Evolutionary conservation across 2,888 invertebrate species (phyloP), one percentile per base, ranked within the genome.

Genomic region (Sminthurides aquaticus): DNA sequence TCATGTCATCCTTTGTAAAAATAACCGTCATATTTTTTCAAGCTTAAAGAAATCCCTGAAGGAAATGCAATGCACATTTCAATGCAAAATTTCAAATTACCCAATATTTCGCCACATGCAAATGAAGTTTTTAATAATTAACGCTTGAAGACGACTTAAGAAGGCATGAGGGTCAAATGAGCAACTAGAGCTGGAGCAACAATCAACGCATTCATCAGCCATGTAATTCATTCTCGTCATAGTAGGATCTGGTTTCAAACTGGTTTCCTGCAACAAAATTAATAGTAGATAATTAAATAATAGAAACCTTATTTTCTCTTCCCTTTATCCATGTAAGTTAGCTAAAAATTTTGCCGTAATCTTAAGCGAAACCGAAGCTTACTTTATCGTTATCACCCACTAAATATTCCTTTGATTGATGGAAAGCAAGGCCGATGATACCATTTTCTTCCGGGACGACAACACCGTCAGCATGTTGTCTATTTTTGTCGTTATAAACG

Each of bases 21-120:
- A 43, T 43, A 43, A 43, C 8, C 43, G 18, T 43, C 43, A 43
- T 18, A 43, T n/a, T n/a, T n/a, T n/a, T n/a, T n/a, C n/a, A n/a
- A n/a, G n/a, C n/a, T n/a, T n/a, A n/a, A n/a, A n/a, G 49, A 49
- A 11, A 20, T 15, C 48, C 15, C 15, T 43, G 48, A 8, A 15
- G 15, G 48, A 43, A 43, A 25, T 3, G 11, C n/a, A 25, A 11
- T 25, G 26, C 25, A n/a, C 3, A 3, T 22, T 20, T 22, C 8
- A 34, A 59, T 22, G 58, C n/a, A 58, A 22, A 20, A 24, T n/a
- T 49, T 24, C 29, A 25, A 1, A 82, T 82, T 79, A 88, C 88
- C 91, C 91, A 68, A 92, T 90, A 79, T 92, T 92, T 58, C 92
- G 83, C 91, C 91, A 91, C 90, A 92, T 91, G 34, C 90, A 83